Conservation (phyloP, 2,113 vertebrate genomes). For the Melanerpes formicivorus region DNA sequence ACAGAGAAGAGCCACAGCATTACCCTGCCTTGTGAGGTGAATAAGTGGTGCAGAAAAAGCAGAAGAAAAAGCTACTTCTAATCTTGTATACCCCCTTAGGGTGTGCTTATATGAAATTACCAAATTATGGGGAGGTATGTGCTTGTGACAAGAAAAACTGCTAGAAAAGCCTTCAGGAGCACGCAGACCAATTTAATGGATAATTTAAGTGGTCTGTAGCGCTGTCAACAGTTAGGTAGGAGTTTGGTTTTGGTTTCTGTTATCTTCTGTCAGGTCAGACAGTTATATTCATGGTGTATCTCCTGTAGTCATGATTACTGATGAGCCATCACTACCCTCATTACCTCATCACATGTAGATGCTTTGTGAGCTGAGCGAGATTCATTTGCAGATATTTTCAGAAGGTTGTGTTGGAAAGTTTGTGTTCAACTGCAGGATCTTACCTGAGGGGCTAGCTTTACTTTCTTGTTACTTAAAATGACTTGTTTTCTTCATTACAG, state of each 20-base stretch:
- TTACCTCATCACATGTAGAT: not conserved
- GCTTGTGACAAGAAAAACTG: not conserved
- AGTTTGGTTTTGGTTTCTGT: too few species aligned
- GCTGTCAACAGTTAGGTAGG: not conserved
- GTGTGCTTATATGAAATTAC: not conserved
- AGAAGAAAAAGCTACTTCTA: not conserved
- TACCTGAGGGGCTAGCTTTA: not conserved
- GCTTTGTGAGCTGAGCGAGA: not conserved
- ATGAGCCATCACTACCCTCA: not conserved
- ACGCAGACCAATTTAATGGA: not conserved
- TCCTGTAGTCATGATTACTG: not conserved
- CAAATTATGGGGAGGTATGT: not conserved
- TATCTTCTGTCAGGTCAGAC: not conserved
- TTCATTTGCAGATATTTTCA: accelerated
- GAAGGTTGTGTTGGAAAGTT: not conserved
- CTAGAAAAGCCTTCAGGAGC: not conserved
- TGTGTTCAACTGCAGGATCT: not conserved
- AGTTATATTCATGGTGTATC: not conserved
- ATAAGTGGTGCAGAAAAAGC: not conserved
- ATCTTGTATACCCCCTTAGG: not conserved
- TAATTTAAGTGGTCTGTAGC: not conserved
- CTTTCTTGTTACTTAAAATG: not conserved
- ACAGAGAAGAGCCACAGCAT: not conserved
- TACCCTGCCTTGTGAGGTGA: not conserved
- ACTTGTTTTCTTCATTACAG: conserved; percentile 70